Conservation (phyloP, 2,113 vertebrate genomes). For the Sialia sialis region DNA sequence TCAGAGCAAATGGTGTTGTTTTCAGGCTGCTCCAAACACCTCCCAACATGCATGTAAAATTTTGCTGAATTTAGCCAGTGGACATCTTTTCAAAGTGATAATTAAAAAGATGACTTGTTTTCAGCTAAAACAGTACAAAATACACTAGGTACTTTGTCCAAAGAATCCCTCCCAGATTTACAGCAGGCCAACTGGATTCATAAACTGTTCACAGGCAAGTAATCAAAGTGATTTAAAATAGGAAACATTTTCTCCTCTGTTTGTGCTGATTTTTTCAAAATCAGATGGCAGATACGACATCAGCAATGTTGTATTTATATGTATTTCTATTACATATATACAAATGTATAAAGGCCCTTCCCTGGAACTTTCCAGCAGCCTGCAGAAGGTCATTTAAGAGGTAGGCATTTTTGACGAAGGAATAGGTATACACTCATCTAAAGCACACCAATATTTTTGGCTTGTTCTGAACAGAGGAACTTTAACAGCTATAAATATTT, state of each 20-base stretch:
- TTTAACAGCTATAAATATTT: not conserved
- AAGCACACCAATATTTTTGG: not conserved
- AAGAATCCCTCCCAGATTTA: constrained; percentile 12
- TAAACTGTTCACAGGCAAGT: not conserved
- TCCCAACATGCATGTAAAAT: not conserved
- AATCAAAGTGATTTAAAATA: constrained; percentile 14
- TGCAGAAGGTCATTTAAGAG: not conserved
- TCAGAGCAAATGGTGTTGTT: not conserved
- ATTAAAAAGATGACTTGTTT: constrained; percentile 2
- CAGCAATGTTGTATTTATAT: not conserved
- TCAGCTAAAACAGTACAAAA: not conserved
- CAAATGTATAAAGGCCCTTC: not conserved
- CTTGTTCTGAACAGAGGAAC: not conserved
- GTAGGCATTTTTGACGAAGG: not conserved
- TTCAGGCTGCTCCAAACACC: not conserved
- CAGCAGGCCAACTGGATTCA: constrained; percentile 12
- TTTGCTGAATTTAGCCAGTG: not conserved
- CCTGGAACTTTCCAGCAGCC: not conserved
- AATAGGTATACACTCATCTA: not conserved
- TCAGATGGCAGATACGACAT: not conserved
- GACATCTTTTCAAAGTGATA: not conserved
- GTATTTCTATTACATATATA: not conserved
- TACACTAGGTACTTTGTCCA: not conserved
- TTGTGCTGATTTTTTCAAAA: not conserved
- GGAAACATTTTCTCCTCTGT: not conserved